phyloP scores from a whole-genome alignment of 92 coral and sea anemone genomes.

The Epizoanthus ramosus region DNA sequence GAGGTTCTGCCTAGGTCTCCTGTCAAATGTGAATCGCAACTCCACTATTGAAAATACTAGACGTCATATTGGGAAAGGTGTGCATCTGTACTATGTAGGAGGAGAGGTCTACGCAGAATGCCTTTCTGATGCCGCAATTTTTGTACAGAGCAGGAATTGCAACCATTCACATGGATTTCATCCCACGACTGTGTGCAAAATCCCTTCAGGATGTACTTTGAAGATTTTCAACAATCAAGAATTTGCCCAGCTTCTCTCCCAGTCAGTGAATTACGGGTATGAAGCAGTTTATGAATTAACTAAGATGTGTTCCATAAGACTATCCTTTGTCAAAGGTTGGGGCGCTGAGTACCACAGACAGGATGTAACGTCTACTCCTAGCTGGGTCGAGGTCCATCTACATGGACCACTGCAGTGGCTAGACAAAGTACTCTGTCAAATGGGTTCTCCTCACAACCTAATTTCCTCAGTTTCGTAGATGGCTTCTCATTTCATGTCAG shows the following conservation, averaged over 20 bases:
- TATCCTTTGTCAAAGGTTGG: conserved; percentile 99
- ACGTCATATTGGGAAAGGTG: conserved; percentile 97
- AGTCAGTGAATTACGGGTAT: conserved; percentile 96
- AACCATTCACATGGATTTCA: conserved; percentile 98
- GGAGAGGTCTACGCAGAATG: conserved; percentile 99
- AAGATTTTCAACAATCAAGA: conserved; percentile 99
- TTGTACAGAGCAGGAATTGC: conserved; percentile 99
- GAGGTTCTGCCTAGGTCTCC: conserved; percentile 94
- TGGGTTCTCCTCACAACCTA: conserved; percentile 97
- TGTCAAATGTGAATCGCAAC: conserved; percentile 94
- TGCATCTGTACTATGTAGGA: conserved; percentile 96
- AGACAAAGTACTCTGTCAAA: conserved; percentile 94
- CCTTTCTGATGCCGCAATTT: conserved; percentile 96
- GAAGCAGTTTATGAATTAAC: conserved; percentile 99
- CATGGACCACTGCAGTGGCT: conserved; percentile 99
- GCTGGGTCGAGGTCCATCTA: conserved; percentile 97
- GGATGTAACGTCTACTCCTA: conserved; percentile 98
- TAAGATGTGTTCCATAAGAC: conserved; percentile 96
- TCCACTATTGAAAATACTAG: conserved; percentile 99
- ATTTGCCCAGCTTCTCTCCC: conserved; percentile 98
- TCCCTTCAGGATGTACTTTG: conserved; percentile 92
- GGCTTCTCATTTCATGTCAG: background rate
- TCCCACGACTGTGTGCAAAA: conserved; percentile 98
- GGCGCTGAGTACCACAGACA: conserved; percentile 99
- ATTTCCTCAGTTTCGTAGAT: conserved; percentile 92